Base-by-base conservation (phyloP, 2,888 invertebrate genomes). In the Campaea margaritaria region DNA sequence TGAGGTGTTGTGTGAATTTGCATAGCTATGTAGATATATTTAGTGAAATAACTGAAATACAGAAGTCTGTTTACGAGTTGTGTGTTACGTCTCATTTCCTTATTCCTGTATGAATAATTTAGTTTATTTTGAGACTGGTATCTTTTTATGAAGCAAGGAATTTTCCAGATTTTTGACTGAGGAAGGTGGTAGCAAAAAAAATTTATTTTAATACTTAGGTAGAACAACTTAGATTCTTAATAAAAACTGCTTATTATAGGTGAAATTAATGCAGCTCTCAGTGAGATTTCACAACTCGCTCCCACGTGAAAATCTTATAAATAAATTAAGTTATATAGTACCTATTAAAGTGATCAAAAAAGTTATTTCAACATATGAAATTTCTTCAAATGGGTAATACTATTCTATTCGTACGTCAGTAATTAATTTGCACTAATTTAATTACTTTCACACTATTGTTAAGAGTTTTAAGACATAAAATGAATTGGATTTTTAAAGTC, bases 1-100 rank as follows among this genome's bases (percentile, higher is more conserved):
- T 74, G 69, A 49, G 41, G 56, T 66, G 49, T 69, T 64, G 69
- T 72, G 69, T 68, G 67, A 66, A 72, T 70, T 73, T 62, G 48
- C 62, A 63, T 65, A 57, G 21, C 28, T 61, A 61, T 60, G 41
- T 52, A 52, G n/a, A n/a, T n/a, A n/a, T 42, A 34, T 39, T 15
- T 57, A 50, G 12, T 56, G 41, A 31, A 47, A 42, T 59, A 46
- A 58, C 42, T 15, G 36, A 44, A 56, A 48, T 48, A 28, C 48
- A 46, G 36, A 15, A 34, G 42, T 2, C 21, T 39, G 14, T 27
- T 42, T 57, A 16, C 14, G 11, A 53, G 45, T 53, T 62, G 21
- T 21, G n/a, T n/a, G n/a, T 53, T 53, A 48, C 36, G 43, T 52
- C 9, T 39, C 27, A 44, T 56, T 65, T 65, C 63, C 65, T 53